These are phyloP conservation scores for Pomacea canaliculata DNA, from an alignment of 2,888 invertebrate genomes.

Conservation along the genomic window DNA sequence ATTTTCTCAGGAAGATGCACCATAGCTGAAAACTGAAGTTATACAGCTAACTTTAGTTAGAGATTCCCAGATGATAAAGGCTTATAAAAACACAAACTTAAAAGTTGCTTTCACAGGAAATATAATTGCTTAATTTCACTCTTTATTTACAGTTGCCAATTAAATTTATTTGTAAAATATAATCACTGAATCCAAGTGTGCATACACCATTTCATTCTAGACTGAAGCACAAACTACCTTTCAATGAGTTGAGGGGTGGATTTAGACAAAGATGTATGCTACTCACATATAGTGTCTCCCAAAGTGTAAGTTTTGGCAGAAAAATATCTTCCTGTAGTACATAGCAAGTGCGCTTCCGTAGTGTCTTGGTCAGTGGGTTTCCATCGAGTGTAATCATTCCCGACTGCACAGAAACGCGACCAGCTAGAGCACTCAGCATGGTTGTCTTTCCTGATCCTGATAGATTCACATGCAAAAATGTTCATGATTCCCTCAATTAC, in stretches of 20 bases:
- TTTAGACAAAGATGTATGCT: neutral
- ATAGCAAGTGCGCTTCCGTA: slow-evolving; percentile 83
- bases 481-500: too few relatives aligned
- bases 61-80: too few relatives aligned
- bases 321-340: slow-evolving; percentile 87
- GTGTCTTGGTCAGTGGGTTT: slow-evolving; percentile 77
- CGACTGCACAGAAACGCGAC: slow-evolving; percentile 75
- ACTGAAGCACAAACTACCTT: too few relatives aligned
- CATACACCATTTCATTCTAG: too few relatives aligned
- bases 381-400: slow-evolving; percentile 79
- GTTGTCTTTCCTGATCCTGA: slow-evolving; percentile 84
- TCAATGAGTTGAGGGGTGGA: too few relatives aligned
- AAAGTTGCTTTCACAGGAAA: too few relatives aligned
- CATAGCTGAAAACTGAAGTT: slow-evolving; percentile 75
- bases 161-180: too few relatives aligned
- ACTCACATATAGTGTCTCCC: slow-evolving; percentile 80
- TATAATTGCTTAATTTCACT: too few relatives aligned
- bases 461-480: slow-evolving; percentile 1
- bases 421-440: slow-evolving; percentile 81
- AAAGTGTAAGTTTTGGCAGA: slow-evolving; percentile 81
- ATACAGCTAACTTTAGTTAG: neutral
- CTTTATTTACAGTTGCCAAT: too few relatives aligned
- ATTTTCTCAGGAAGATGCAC: slow-evolving; percentile 79
- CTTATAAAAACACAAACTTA: too few relatives aligned
- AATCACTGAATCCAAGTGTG: too few relatives aligned